Evolutionary conservation across 1,140 invertebrate species (phyloP).

Genomic region (Diprion similis): DNA sequence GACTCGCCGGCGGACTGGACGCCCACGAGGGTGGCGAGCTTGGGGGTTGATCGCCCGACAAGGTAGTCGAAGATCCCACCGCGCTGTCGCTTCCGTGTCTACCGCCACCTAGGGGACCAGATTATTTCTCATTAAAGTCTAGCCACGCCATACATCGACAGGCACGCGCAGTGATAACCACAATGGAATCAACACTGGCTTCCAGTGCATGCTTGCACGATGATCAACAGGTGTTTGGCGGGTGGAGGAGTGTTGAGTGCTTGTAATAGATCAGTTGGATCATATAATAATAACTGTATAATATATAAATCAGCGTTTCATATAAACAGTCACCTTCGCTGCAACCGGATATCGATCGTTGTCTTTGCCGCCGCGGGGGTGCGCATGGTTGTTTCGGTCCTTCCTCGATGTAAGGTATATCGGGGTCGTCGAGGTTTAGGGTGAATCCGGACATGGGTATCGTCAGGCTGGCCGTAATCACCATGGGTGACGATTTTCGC

Average conservation of each 20-base stretch:
- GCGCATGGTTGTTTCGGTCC: conserved; percentile 45
- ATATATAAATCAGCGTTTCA: neutral
- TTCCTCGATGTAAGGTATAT: conserved; percentile 79
- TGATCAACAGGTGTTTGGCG: too few species aligned
- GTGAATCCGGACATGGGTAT: conserved; percentile 70
- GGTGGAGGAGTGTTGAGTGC: too few species aligned
- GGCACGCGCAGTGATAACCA: too few species aligned
- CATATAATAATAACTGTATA: neutral
- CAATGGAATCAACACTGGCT: too few species aligned
- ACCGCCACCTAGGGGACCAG: conserved; percentile 37
- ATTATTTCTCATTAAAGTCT: neutral
- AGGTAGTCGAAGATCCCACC: conserved; percentile 66
- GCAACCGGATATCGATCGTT: conserved; percentile 53
- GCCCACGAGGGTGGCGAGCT: conserved; percentile 69
- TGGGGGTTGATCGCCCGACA: conserved; percentile 59
- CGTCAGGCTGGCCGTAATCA: conserved; percentile 82
- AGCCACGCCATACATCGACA: neutral
- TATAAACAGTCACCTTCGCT: conserved; percentile 48
- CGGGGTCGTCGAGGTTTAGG: conserved; percentile 68
- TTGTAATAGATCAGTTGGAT: neutral
- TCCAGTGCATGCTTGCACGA: too few species aligned
- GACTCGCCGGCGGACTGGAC: conserved; percentile 67
- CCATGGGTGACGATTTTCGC: conserved; percentile 64
- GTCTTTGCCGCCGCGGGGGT: conserved; percentile 53
- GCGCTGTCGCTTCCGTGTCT: conserved; percentile 63